Base-by-base conservation (phyloP, 1,140 invertebrate species). In the Camponotus pennsylvanicus region DNA sequence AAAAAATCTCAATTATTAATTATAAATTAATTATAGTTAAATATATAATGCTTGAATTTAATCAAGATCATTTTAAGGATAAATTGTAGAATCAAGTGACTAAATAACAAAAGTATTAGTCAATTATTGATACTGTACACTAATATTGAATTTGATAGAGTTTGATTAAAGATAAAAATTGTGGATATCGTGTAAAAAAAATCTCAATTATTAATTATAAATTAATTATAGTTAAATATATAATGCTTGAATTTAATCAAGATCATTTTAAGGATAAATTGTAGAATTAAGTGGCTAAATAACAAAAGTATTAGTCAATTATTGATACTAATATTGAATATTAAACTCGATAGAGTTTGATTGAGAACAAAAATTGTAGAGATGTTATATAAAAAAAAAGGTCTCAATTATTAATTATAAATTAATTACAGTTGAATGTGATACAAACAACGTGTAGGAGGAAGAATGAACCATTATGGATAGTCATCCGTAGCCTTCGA, bases 1-100 rank as follows among this genome's bases (percentile, higher is more conserved):
- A 45, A 45, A 45, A 42, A 13, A 52, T 52, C 49, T 59, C 52
- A 61, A 61, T 76, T 27, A 66, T 52, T 67, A 78, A 45, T 63
- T 37, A 45, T 21, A 21, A 42, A 69, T 42, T 69, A 42, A 42
- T 69, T 40, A 42, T 18, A 69, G 40, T 27, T 27, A 27, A 27
- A 27, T 27, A 21, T 21, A 27, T 27, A 27, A 27, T 34, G 40
- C 11, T 64, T 2, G n/a, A 66, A 9, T 57, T 59, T 75, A 75
- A 73, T 73, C 2, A 57, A 73, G 49, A 57, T 73, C 8, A 40
- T 1, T 34, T 40, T 15, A 45, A 13, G 34, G 15, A 37, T 27
- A 21, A 75, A 21, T 75, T 11, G 11, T 40, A 37, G 11, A 2
- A 34, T 6, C 0, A 67, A 67, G 15, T 40, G 3, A 9, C 2